A percentile compares a stretch with the other conserved stretches of the same genome.
These are phyloP conservation scores for Rhea americana DNA, from an alignment of 2,113 vertebrate species.

Conservation along the genomic window DNA sequence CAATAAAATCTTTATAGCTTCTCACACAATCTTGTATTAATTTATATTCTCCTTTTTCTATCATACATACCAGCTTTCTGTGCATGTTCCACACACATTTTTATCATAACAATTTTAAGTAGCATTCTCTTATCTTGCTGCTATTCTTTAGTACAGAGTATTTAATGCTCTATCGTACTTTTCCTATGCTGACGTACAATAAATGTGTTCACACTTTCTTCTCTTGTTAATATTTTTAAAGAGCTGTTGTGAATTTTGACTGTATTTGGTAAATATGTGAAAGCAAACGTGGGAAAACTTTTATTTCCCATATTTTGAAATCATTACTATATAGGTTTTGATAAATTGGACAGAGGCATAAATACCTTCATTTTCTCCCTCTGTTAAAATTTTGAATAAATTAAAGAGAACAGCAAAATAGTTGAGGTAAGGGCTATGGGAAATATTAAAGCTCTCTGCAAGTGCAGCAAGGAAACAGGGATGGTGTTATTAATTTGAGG, in stretches of 20 bases:
- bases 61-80: conserved; percentile 6
- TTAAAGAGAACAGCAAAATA: conserved; percentile 29
- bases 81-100: neutral
- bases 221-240: conserved; percentile 2
- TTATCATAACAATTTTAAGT: conserved; percentile 18
- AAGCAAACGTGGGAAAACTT: neutral
- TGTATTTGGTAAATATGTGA: conserved; percentile 3
- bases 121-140: conserved; percentile 28
- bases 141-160: neutral
- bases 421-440: neutral
- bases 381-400: conserved; percentile 22
- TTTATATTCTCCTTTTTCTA: neutral
- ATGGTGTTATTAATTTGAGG: neutral
- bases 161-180: neutral
- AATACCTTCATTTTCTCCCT: conserved; percentile 24
- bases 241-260: neutral
- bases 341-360: conserved; percentile 3
- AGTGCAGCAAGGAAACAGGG: neutral
- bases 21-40: neutral
- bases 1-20: conserved; percentile 26
- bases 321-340: neutral
- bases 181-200: neutral
- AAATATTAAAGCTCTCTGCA: neutral
- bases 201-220: neutral
- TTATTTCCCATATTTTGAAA: conserved; percentile 25